Percentiles rank a stretch among this genome's conserved stretches.
Conservation (phyloP, 2,113 vertebrate genomes). For the Nannospalax galili region DNA sequence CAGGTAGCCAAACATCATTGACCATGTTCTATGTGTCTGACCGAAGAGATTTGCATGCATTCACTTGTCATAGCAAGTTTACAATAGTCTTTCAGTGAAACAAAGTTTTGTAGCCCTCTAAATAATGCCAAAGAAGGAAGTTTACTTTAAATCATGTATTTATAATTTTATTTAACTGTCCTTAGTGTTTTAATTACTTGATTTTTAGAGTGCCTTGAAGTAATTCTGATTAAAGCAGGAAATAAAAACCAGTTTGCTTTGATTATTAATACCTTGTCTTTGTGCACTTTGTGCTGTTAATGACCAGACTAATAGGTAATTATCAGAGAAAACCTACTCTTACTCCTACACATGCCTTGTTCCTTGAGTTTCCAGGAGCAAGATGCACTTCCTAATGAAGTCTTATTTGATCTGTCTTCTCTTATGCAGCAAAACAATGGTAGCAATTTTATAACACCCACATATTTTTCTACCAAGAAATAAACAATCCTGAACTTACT, state of each 20-base stretch:
- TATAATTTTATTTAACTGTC: constrained; percentile 46
- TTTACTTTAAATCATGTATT: neutral
- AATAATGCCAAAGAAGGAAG: neutral
- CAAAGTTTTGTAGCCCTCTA: neutral
- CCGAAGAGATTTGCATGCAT: neutral
- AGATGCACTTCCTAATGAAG: neutral
- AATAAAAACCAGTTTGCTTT: neutral
- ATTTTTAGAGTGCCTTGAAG: constrained; percentile 52
- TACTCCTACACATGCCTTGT: rapidly evolving
- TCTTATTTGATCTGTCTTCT: neutral
- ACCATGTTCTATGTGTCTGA: neutral
- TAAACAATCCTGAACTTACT: constrained; percentile 51
- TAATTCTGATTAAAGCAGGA: constrained; percentile 36
- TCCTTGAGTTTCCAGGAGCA: neutral
- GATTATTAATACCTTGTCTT: constrained; percentile 27
- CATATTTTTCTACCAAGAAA: constrained; percentile 20
- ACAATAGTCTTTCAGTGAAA: neutral
- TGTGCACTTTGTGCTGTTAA: neutral
- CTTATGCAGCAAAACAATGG: constrained; percentile 52
- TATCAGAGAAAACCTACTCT: neutral
- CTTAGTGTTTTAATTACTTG: constrained; percentile 57
- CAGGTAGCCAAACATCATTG: neutral
- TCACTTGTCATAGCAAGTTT: neutral
- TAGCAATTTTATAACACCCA: constrained; percentile 21
- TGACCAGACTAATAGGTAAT: constrained; percentile 68